These are phyloP conservation scores for Tortrix viridana DNA, from an alignment of 2,888 invertebrate species.

Conservation along the genomic window DNA sequence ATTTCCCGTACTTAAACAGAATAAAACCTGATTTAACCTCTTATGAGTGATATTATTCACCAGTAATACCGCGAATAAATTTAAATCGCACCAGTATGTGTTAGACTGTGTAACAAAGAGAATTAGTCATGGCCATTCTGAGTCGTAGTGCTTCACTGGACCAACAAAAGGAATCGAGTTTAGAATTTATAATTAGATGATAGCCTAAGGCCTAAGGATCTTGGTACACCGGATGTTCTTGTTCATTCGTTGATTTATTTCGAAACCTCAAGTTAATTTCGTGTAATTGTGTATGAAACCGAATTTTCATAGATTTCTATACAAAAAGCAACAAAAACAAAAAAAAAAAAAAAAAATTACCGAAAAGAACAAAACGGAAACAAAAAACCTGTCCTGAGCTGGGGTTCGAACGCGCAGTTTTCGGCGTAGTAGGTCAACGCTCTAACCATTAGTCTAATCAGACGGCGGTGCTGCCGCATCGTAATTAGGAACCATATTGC, in stretches of 20 bases:
- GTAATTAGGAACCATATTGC: too few relatives aligned
- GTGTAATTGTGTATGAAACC: too few relatives aligned
- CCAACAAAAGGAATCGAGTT: slow-evolving; percentile 6
- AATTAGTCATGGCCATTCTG: slow-evolving; percentile 10
- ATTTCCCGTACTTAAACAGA: background rate
- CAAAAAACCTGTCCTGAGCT: too few relatives aligned
- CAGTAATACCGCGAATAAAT: background rate
- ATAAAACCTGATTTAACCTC: background rate
- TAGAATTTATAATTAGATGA: slow-evolving; percentile 31
- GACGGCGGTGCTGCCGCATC: too few relatives aligned
- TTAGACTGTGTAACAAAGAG: slow-evolving; percentile 18
- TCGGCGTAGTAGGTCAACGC: too few relatives aligned
- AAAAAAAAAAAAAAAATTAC: too few relatives aligned
- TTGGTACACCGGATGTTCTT: slow-evolving; percentile 8
- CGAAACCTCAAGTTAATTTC: too few relatives aligned
- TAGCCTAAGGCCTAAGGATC: background rate
- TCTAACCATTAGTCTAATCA: too few relatives aligned
- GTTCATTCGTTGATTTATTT: background rate
- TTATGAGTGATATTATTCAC: slow-evolving; percentile 10
- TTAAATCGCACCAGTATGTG: slow-evolving; percentile 2
- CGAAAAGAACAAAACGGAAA: too few relatives aligned
- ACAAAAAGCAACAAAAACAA: too few relatives aligned
- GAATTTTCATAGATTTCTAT: too few relatives aligned
- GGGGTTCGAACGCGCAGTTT: too few relatives aligned
- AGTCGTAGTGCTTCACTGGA: slow-evolving; percentile 15